Evolutionary conservation across 2,888 invertebrate genomes (phyloP).

Genomic region (Harpagoxenus sublaevis): DNA sequence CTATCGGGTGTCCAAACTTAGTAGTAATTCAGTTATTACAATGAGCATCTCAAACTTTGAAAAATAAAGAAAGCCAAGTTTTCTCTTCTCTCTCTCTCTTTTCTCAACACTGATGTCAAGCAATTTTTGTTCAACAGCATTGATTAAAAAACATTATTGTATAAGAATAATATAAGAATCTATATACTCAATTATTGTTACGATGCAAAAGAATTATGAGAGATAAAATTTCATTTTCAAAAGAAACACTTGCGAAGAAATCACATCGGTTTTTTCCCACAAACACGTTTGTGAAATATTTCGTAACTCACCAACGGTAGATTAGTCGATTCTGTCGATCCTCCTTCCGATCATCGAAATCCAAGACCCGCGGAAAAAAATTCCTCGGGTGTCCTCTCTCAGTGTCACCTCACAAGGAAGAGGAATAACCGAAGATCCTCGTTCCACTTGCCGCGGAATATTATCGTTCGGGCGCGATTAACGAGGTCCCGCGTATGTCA

Average conservation of each 20-base stretch:
- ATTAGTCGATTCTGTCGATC: constrained; percentile 71
- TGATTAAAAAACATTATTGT: neutral
- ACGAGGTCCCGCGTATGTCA: neutral
- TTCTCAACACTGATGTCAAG: constrained; percentile 6
- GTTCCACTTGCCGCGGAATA: constrained; percentile 20
- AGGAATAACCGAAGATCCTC: constrained; percentile 4
- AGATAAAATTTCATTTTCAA: neutral
- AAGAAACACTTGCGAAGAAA: constrained; percentile 19
- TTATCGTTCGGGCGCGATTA: neutral
- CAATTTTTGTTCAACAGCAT: constrained; percentile 3
- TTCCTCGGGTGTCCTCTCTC: constrained; percentile 14
- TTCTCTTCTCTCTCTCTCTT: neutral
- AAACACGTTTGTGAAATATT: neutral
- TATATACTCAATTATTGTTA: neutral
- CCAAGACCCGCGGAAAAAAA: constrained; percentile 28
- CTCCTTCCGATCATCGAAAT: constrained; percentile 48
- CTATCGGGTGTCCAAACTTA: neutral
- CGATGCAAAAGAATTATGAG: neutral
- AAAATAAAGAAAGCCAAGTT: neutral
- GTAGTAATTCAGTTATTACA: neutral
- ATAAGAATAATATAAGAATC: neutral
- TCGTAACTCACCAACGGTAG: constrained; percentile 76
- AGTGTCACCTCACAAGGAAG: constrained; percentile 47
- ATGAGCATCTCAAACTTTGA: neutral
- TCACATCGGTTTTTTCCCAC: neutral